These are phyloP conservation scores for Nycticebus coucang DNA, from an alignment of 2,113 vertebrate genomes.

Conservation along the genomic window DNA sequence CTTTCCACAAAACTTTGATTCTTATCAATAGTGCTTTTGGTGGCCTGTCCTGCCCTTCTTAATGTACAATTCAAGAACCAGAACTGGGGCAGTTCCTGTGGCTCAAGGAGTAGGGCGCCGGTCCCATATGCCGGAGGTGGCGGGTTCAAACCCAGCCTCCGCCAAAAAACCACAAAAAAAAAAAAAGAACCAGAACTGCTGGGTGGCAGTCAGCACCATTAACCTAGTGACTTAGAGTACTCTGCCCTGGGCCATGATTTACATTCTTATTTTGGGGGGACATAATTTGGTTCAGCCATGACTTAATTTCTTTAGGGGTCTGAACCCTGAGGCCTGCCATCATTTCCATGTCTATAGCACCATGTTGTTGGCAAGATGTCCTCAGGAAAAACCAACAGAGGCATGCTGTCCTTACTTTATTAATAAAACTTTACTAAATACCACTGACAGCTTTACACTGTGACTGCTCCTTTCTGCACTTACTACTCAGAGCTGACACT, in stretches of 20 bases:
- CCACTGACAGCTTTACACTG: not conserved
- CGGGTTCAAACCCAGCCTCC: too few species aligned
- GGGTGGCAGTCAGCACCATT: not conserved
- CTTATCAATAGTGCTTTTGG: not conserved
- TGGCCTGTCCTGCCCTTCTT: not conserved
- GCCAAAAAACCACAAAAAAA: too few species aligned
- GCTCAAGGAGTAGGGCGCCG: too few species aligned
- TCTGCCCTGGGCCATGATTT: constrained; percentile 43
- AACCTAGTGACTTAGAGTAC: constrained; percentile 16
- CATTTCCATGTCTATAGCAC: constrained; percentile 7
- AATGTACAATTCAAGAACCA: not conserved
- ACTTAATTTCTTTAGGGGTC: constrained; percentile 70
- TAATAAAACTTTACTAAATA: constrained; percentile 33
- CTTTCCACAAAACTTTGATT: not conserved
- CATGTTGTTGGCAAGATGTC: not conserved
- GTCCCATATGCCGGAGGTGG: too few species aligned
- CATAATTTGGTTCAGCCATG: constrained; percentile 60
- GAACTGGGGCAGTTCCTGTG: too few species aligned
- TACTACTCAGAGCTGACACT: not conserved
- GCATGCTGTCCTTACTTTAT: not conserved
- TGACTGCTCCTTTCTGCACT: not conserved
- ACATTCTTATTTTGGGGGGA: constrained; percentile 48
- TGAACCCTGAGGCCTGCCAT: constrained; percentile 42
- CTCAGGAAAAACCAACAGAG: not conserved
- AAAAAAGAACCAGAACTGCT: not conserved